Evolutionary conservation across 2,888 invertebrate species (phyloP), one percentile per base, ranked within the genome.

Genomic region (Thera obeliscata): DNA sequence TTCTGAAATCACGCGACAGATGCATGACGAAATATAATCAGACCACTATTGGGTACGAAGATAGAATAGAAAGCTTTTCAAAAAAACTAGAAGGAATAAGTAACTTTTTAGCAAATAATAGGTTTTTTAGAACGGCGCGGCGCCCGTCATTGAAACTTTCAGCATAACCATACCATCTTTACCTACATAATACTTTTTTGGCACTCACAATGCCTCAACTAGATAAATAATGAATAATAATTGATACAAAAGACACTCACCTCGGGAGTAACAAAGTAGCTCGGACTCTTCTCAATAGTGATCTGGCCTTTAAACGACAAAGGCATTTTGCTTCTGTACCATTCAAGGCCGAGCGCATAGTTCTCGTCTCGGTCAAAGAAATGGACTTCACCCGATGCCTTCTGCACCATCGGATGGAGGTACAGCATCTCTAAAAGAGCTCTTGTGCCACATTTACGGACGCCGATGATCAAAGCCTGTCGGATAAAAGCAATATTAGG

Each of bases 271-370:
- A 99, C 98, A 92, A 99, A 99, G 91, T 99, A 99, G 81, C 98
- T 98, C 4, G 99, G 99, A 79, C 98, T 99, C 91, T 99, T 99
- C 90, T 99, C 99, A 78, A 99, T 97, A 65, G 98, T 98, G 76
- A 99, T 96, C 89, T 99, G 98, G 55, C 97, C 97, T 73, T 96
- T 96, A 88, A 97, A 97, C 1, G 98, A 98, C 81, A 97, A 96
- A 9, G 99, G 99, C 98, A 99, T 99, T 87, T 98, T 97, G 84
- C 96, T 96, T 69, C 97, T 94, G 89, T 99, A 99, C 99, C 99
- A 99, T 71, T 99, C 98, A 69, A 98, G 94, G 0, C 99, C 99
- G 74, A 96, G 95, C 63, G 96, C 95, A 88, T 98, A 99, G 87
- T 98, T 98, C 80, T 98, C 98, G 83, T 98, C 97, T 63, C 98